A percentile compares a stretch with the other conserved stretches of the same genome.
Evolutionary conservation across 2,113 vertebrate genomes (phyloP).

Genomic region (Vanacampus margaritifer): DNA sequence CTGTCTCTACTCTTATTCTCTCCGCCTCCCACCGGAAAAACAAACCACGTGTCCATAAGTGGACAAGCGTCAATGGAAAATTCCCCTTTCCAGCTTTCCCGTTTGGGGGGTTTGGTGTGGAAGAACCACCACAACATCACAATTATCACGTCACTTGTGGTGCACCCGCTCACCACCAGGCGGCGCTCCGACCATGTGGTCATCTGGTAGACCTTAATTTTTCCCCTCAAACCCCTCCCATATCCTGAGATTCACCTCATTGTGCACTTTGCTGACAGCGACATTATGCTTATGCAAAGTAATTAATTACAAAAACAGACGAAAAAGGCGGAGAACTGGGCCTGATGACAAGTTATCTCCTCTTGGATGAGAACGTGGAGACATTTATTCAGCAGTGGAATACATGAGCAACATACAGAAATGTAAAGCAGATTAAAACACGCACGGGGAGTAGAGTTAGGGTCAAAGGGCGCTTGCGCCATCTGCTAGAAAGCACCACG

Average conservation of each 20-base stretch:
- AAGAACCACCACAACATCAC: background rate
- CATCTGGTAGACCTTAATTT: background rate
- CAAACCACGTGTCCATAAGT: constrained; percentile 35
- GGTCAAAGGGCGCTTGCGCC: constrained; percentile 26
- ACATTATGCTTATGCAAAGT: background rate
- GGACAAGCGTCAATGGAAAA: constrained; percentile 3
- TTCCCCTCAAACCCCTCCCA: background rate
- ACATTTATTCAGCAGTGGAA: background rate
- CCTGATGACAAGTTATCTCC: too few relatives aligned
- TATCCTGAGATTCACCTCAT: constrained; percentile 47
- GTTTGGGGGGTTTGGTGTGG: background rate
- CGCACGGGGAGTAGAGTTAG: too few relatives aligned
- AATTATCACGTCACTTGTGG: constrained; percentile 10
- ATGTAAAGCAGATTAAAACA: background rate
- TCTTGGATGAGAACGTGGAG: too few relatives aligned
- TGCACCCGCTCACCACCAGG: constrained; percentile 36
- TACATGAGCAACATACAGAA: background rate
- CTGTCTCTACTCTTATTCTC: constrained; percentile 28
- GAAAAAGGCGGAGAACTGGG: background rate
- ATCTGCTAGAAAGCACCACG: constrained; percentile 35
- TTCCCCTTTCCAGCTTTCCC: background rate
- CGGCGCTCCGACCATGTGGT: constrained; percentile 57
- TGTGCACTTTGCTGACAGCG: constrained; percentile 14
- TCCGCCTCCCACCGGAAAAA: constrained; percentile 6
- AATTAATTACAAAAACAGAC: background rate